Percentiles rank a stretch among this genome's conserved stretches.
These are phyloP conservation scores for Melanostoma mellinum DNA, from an alignment of 2,888 invertebrate genomes.

Conservation along the genomic window DNA sequence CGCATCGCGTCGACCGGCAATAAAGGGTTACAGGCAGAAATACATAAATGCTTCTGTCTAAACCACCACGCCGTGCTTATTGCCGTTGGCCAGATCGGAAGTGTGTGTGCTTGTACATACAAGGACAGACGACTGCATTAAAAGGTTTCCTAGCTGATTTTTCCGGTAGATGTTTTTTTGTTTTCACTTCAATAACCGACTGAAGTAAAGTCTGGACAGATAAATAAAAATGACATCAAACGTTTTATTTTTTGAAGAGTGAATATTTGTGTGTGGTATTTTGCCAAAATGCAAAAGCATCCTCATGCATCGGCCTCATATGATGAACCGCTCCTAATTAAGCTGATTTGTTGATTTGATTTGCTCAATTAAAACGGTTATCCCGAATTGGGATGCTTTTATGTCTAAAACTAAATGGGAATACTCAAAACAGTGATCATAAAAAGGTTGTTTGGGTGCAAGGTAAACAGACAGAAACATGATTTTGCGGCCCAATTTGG, in stretches of 20 bases:
- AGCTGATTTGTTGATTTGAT: constrained; percentile 34
- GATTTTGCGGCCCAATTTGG: too few species aligned
- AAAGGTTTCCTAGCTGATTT: constrained; percentile 47
- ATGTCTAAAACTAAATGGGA: not conserved
- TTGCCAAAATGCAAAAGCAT: not conserved
- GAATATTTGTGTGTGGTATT: constrained; percentile 43
- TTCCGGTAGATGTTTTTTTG: constrained; percentile 28
- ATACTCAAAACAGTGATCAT: not conserved
- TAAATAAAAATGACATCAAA: constrained; percentile 48
- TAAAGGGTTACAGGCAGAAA: not conserved
- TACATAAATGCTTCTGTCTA: constrained; percentile 49
- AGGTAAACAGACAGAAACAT: too few species aligned
- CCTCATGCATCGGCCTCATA: constrained; percentile 13
- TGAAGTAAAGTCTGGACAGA: constrained; percentile 27
- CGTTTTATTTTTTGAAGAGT: constrained; percentile 30
- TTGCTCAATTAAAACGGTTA: constrained; percentile 45
- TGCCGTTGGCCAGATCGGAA: constrained; percentile 12
- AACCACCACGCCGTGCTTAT: constrained; percentile 19
- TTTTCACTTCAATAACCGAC: not conserved
- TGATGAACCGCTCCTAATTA: constrained; percentile 25
- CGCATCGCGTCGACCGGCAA: not conserved
- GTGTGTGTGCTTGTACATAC: too few species aligned
- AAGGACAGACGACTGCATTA: constrained; percentile 56
- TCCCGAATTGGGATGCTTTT: not conserved
- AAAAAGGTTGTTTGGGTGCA: too few species aligned